Percentiles rank a stretch among this genome's conserved stretches.
Evolutionary conservation across 2,113 vertebrate species (phyloP).

Genomic region (Piaya cayana): DNA sequence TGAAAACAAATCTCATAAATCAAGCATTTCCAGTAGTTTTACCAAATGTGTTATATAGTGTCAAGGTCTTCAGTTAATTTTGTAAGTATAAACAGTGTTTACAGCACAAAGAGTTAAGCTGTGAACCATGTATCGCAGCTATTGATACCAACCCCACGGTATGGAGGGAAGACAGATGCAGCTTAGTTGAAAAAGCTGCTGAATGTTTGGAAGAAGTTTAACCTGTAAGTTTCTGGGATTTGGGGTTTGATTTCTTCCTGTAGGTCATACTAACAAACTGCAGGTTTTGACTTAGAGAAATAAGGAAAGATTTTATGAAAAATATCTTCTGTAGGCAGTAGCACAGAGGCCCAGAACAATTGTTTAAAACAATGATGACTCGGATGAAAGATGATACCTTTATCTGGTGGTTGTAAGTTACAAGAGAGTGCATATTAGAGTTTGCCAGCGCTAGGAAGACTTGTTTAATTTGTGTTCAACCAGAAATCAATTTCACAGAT

Average conservation of each 20-base stretch:
- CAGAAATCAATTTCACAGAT: background rate
- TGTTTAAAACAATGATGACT: background rate
- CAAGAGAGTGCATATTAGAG: background rate
- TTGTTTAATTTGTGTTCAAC: background rate
- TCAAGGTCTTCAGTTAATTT: background rate
- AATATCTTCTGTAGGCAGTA: background rate
- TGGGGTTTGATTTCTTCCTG: background rate
- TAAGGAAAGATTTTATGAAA: background rate
- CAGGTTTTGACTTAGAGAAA: background rate
- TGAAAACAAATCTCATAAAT: background rate
- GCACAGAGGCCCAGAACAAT: background rate
- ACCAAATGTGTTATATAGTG: background rate
- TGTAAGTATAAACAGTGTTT: background rate
- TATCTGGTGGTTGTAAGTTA: background rate
- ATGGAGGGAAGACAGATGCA: background rate
- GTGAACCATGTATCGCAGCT: background rate
- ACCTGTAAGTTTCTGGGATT: background rate
- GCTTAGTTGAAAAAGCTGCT: background rate
- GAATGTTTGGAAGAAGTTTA: background rate
- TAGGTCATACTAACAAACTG: background rate
- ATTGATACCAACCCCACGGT: background rate
- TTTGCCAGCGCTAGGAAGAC: background rate
- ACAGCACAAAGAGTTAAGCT: background rate
- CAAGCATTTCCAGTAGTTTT: background rate
- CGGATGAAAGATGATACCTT: background rate